Evolutionary conservation across 2,888 invertebrate genomes (phyloP), one percentile per base, ranked within the genome.

Genomic region (Napeogenes sylphis): DNA sequence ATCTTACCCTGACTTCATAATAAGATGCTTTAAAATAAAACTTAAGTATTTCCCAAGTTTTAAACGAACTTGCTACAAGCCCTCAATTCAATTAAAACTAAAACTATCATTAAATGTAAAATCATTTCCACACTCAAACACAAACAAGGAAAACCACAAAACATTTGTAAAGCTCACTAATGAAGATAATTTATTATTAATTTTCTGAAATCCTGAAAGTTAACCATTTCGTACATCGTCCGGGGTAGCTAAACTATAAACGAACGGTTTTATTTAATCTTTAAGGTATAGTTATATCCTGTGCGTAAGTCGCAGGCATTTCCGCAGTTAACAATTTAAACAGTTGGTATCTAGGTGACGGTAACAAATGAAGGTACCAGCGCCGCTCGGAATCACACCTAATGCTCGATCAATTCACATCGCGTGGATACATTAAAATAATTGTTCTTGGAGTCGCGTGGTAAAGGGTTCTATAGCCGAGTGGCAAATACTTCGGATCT

Each of bases 361-460:
- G 71, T 72, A 77, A 88, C 83, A 81, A 88, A 88, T 84, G 83
- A 79, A 75, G 75, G 80, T 74, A 71, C 71, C 66, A 67, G 64
- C 55, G 61, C 63, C 64, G 59, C 62, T 76, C 75, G 78, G 74
- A 81, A 82, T 83, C 82, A 79, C 83, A 83, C 78, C 83, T 83
- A 82, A 79, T 76, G 81, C 79, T 78, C 84, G 76, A 87, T 87
- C 85, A 84, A 84, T 85, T 83, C 81, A 79, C 78, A 81, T 82
- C 82, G 79, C 80, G 77, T 75, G 78, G 79, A 80, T 87, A 87
- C 88, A 87, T 88, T 89, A 88, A 87, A 89, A 88, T 89, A 87
- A 88, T 89, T 85, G 87, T 86, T 74, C 79, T 55, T 35, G n/a
- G 54, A 42, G 42, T 32, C 38, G 38, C 47, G 46, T 14, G 45